Evolutionary conservation across 2,888 invertebrate genomes (phyloP).

Genomic region (Andrena flavipes): DNA sequence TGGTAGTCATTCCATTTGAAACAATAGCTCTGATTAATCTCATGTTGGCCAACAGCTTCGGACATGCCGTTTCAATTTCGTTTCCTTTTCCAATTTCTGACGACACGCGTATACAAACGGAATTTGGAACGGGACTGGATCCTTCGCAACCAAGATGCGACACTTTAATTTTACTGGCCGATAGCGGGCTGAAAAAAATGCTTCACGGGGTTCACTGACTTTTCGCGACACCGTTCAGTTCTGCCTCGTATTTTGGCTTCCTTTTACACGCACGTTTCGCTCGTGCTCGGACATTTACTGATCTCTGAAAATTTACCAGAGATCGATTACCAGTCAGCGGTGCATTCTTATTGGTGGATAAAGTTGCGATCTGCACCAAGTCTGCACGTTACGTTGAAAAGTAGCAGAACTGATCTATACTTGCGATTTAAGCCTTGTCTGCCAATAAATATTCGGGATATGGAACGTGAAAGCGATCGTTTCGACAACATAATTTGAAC

Average conservation of each 20-base stretch:
- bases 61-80: conserved; percentile 80
- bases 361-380: not conserved
- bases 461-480: not conserved
- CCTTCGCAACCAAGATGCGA: conserved; percentile 49
- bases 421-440: not conserved
- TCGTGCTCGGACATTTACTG: not conserved
- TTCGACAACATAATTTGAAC: not conserved
- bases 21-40: conserved; percentile 76
- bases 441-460: not conserved
- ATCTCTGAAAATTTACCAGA: conserved; percentile 10
- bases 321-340: not conserved
- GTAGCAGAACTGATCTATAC: not conserved
- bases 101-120: conserved; percentile 52
- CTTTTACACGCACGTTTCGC: not conserved
- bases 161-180: conserved; percentile 24
- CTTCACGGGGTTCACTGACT: not conserved
- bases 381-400: not conserved
- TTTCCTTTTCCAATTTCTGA: conserved; percentile 74
- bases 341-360: conserved; percentile 15
- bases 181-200: not conserved
- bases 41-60: conserved; percentile 67
- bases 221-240: not conserved
- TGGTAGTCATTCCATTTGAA: conserved; percentile 85
- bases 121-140: conserved; percentile 64
- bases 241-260: not conserved